Base-by-base conservation (phyloP, 1,140 invertebrate genomes). In the Ylistrum balloti region DNA sequence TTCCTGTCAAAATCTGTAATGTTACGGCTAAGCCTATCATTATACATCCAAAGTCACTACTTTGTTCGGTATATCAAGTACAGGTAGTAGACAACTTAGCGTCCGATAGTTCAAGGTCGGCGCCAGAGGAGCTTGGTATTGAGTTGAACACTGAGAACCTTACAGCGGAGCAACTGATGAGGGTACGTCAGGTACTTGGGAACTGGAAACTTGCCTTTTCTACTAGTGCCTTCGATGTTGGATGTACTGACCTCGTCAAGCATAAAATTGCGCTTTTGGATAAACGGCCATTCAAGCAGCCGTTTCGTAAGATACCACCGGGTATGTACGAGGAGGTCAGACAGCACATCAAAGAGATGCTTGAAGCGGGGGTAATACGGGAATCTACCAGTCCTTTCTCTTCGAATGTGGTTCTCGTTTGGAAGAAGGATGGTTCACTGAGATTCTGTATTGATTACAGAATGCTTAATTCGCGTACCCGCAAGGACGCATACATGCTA, bases 401-500 rank as follows among this genome's bases (percentile, higher is more conserved):
- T 45, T 45, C 41, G 1, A 45, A 45, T 45, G 41, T 45, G 1
- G 41, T 45, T 9, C 20, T 13, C 1, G 41, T 45, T 15, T 17
- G 41, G 17, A 45, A 45, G 20, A 45, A 45, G 41, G 41, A 45
- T 45, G 41, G 41, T 1, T 45, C 41, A 45, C 20, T 45, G 17
- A 9, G 41, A 45, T 45, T 45, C 41, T 45, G 41, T 45, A 45
- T 45, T 15, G 41, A 45, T 17, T 45, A 45, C 41, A 9, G 41
- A 1, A 45, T 32, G 88, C 88, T 9, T 15, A 97, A 97, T 92
- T 10, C 9, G 88, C 93, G 89, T 0, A 97, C 95, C 0, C 93
- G 95, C 0, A 92, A 93, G 74, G 97, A 97, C 92, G 94, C 91
- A 35, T 97, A 96, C 93, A 97, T 97, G 93, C 89, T 97, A 7